A percentile compares a stretch with the other conserved stretches of the same genome.
phyloP scores from a whole-genome alignment of 2,797 vertebrate genomes.

The Lepilemur septentrionalis region DNA sequence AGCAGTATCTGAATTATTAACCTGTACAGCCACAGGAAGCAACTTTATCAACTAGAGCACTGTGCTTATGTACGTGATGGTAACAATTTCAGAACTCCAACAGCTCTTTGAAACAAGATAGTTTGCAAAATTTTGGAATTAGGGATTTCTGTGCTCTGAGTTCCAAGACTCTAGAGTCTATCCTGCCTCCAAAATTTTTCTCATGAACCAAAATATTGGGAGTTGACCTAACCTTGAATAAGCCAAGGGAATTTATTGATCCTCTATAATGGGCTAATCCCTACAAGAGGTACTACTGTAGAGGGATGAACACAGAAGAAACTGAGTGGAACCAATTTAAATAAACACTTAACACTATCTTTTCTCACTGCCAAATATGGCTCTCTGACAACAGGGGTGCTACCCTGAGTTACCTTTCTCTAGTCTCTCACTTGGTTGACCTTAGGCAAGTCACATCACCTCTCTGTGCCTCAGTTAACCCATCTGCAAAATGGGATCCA shows the following conservation, averaged over 20 bases:
- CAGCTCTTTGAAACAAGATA: slow-evolving; percentile 34
- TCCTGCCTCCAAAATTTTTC: not conserved
- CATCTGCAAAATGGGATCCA: slow-evolving; percentile 60
- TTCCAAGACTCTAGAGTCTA: not conserved
- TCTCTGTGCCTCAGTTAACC: slow-evolving; percentile 59
- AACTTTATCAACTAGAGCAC: not conserved
- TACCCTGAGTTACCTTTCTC: slow-evolving; percentile 36
- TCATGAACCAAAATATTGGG: not conserved
- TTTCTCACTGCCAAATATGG: slow-evolving; percentile 41
- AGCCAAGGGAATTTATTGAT: slow-evolving; percentile 13
- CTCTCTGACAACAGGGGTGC: slow-evolving; percentile 29
- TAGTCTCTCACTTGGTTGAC: not conserved
- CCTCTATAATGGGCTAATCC: slow-evolving; percentile 15
- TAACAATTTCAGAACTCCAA: slow-evolving; percentile 27
- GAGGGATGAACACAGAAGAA: slow-evolving; percentile 4
- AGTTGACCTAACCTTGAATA: slow-evolving; percentile 25
- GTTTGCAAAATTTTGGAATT: slow-evolving; percentile 24
- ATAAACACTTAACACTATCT: slow-evolving; percentile 41
- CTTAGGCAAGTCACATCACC: slow-evolving; percentile 51
- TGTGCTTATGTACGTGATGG: slow-evolving; percentile 8
- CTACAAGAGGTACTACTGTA: not conserved
- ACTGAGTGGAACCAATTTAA: not conserved
- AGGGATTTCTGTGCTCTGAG: not conserved
- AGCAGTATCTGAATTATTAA: not conserved
- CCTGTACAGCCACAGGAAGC: not conserved